A percentile compares a stretch with the other conserved stretches of the same genome.
These are phyloP conservation scores for Antrozous pallidus DNA, from an alignment of 2,797 vertebrate genomes.

Conservation along the genomic window DNA sequence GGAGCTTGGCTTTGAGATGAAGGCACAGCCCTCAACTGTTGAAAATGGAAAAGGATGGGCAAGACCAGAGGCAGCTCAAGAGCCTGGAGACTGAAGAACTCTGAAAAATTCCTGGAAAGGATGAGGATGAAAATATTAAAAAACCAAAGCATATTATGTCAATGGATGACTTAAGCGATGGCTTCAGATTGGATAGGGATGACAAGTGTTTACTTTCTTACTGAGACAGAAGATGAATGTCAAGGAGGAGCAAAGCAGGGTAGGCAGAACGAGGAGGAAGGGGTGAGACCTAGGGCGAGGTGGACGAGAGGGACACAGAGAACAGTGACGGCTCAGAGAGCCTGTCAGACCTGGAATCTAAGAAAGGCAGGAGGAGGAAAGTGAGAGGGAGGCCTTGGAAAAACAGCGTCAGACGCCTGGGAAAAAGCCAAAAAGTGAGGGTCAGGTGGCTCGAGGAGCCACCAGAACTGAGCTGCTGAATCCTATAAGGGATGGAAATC, in stretches of 20 bases:
- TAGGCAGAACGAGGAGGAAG: conserved; percentile 66
- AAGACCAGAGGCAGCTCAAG: background rate
- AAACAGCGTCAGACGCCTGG: background rate
- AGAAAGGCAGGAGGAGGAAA: conserved; percentile 79
- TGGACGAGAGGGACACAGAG: conserved; percentile 46
- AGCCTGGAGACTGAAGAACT: conserved; percentile 88
- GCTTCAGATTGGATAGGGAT: conserved; percentile 90
- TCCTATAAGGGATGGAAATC: conserved; percentile 84
- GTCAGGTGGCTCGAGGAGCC: conserved; percentile 76
- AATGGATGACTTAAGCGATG: conserved; percentile 93
- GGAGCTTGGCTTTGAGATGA: background rate
- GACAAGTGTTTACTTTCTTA: conserved; percentile 90
- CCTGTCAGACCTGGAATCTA: conserved; percentile 80
- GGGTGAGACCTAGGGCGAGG: conserved; percentile 11
- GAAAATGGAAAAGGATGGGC: background rate
- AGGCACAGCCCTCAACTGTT: background rate
- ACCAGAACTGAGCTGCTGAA: conserved; percentile 89
- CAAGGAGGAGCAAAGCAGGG: conserved; percentile 53
- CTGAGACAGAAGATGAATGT: conserved; percentile 88
- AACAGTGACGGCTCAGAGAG: conserved; percentile 80
- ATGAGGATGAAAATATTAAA: conserved; percentile 69
- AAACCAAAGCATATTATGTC: conserved; percentile 85
- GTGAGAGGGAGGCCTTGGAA: conserved; percentile 11
- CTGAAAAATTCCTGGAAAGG: conserved; percentile 91
- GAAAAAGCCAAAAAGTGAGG: conserved; percentile 53